Base-by-base conservation (phyloP, 1,140 invertebrate genomes). In the Ladona fulva region DNA sequence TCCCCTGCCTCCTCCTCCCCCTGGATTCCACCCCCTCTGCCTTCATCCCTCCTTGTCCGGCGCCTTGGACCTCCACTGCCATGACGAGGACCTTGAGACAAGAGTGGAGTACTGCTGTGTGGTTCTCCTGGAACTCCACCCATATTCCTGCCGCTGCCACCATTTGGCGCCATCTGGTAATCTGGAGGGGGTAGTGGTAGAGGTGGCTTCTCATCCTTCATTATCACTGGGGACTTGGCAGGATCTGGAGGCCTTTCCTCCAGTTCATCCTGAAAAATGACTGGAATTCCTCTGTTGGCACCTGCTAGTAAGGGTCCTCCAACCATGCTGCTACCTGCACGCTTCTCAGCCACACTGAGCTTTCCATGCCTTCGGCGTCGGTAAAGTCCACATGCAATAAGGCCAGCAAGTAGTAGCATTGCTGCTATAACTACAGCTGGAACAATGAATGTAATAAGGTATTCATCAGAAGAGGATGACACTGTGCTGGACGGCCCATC, bases 211-310 rank as follows among this genome's bases (percentile, higher is more conserved):
- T 97, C 95, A 80, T 97, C 95, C 80, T 96, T 94, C 84, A 97
- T 89, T 80, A 97, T 97, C 0, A 97, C 91, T 0, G 95, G 95
- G 59, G 92, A 91, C 86, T 97, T 97, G 81, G 95, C 94, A 42
- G 93, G 91, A 78, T 83, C 84, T 84, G 93, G 93, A 0, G 92
- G 93, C 82, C 95, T 93, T 82, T 97, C 95, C 80, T 96, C 95
- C 16, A 97, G 86, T 84, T 98, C 96, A 85, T 98, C 95, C 84
- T 85, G 92, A 85, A 98, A 97, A 80, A 98, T 98, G 8, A 97
- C 94, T 0, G 96, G 96, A 81, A 97, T 94, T 74, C 95, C 95
- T 85, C 96, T 97, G 80, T 92, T 95, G 85, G 96, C 97, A 76
- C 89, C 92, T 5, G 74, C 84, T 92, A 91, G 74, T 92, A 88